Evolutionary conservation across 2,113 vertebrate species (phyloP).

Genomic region (Lampris megalopsis): DNA sequence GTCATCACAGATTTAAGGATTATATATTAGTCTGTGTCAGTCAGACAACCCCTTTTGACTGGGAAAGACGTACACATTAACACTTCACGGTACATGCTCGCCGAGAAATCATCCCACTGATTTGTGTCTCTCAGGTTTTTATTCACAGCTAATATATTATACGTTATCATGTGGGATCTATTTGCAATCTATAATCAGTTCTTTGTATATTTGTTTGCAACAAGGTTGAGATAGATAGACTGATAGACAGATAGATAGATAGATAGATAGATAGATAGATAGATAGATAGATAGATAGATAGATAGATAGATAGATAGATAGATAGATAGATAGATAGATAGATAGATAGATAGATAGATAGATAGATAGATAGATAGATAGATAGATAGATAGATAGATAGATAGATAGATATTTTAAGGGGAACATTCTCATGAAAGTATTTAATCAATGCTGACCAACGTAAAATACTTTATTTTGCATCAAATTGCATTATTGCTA

Average conservation of each 20-base stretch:
- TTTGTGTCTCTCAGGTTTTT: background rate
- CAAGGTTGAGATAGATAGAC: background rate
- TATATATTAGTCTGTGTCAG: slow-evolving; percentile 63
- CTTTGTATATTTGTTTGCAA: background rate
- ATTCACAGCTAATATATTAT: no score
- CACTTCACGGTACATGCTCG: background rate
- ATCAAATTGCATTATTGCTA: no score
- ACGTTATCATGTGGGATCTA: no score
- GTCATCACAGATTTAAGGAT: slow-evolving; percentile 78
- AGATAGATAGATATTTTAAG: background rate
- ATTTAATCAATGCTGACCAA: background rate
- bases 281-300: background rate
- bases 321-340: background rate
- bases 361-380: background rate
- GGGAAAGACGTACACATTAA: background rate
- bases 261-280: background rate
- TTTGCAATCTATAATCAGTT: no score
- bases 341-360: no score
- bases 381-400: background rate
- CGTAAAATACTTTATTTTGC: no score
- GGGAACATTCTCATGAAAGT: background rate
- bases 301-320: background rate
- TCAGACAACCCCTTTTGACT: slow-evolving; percentile 37
- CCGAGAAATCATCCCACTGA: background rate
- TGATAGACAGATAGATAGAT: background rate